Evolutionary conservation across 1,140 invertebrate genomes (phyloP).

Genomic region (Papilio xuthus): DNA sequence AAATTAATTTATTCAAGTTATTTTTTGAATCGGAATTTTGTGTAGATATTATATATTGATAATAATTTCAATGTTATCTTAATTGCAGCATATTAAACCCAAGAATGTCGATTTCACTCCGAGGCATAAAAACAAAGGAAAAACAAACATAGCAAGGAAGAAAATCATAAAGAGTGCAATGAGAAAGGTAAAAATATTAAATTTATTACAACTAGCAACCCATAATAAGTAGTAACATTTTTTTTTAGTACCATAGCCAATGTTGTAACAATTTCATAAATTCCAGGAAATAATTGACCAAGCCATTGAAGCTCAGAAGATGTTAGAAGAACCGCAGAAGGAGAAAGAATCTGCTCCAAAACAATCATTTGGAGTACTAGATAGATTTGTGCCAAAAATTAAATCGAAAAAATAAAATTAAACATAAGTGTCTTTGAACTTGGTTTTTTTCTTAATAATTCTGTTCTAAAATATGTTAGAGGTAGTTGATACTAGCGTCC

Average conservation of each 20-base stretch:
- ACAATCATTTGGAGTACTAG: slow-evolving; percentile 83
- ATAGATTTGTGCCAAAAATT: slow-evolving; percentile 83
- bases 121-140: slow-evolving; percentile 89
- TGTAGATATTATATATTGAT: not conserved
- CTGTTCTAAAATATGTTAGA: too few relatives aligned
- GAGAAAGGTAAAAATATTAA: slow-evolving; percentile 80
- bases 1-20: slow-evolving; percentile 29
- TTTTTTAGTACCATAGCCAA: slow-evolving; percentile 19
- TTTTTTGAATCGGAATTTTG: slow-evolving; percentile 47
- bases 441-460: slow-evolving; percentile 52
- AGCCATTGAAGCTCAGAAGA: slow-evolving; percentile 63
- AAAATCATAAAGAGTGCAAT: slow-evolving; percentile 88
- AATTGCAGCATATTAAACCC: slow-evolving; percentile 88
- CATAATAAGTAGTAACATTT: not conserved
- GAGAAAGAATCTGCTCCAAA: slow-evolving; percentile 60
- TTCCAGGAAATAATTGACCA: slow-evolving; percentile 84
- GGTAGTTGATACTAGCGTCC: too few relatives aligned
- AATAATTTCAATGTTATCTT: slow-evolving; percentile 40
- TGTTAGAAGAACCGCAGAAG: slow-evolving; percentile 55
- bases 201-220: not conserved
- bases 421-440: slow-evolving; percentile 42
- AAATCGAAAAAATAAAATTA: slow-evolving; percentile 70
- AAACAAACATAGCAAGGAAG: slow-evolving; percentile 89
- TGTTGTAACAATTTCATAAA: slow-evolving; percentile 49
- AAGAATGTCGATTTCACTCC: slow-evolving; percentile 89